phyloP scores from a whole-genome alignment of 2,888 invertebrate genomes.

The Erebia aethiops region DNA sequence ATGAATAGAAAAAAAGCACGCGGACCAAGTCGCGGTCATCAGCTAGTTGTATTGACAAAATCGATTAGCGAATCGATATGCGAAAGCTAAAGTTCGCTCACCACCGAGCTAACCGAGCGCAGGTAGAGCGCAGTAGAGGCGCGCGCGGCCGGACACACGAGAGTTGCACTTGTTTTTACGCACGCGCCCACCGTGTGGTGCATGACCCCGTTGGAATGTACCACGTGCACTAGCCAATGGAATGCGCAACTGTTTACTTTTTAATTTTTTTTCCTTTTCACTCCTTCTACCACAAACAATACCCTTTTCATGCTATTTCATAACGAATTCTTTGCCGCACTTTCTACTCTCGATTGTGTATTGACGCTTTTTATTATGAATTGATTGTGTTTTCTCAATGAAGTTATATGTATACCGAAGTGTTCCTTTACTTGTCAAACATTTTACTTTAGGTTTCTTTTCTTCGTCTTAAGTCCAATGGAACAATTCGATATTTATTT shows the following conservation, averaged over 20 bases:
- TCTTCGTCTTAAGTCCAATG: neutral
- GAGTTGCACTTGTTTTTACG: slow-evolving; percentile 76
- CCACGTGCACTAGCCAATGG: slow-evolving; percentile 80
- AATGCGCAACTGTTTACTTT: slow-evolving; percentile 82
- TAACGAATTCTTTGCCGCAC: slow-evolving; percentile 67
- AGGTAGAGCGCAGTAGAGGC: slow-evolving; percentile 18
- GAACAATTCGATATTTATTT: too few relatives aligned
- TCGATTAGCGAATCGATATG: slow-evolving; percentile 16
- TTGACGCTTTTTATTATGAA: slow-evolving; percentile 36
- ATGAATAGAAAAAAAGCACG: too few relatives aligned
- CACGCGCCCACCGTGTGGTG: slow-evolving; percentile 74
- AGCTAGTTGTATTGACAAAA: neutral
- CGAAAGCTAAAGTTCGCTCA: slow-evolving; percentile 6
- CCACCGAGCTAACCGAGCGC: slow-evolving; percentile 18
- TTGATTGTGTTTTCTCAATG: slow-evolving; percentile 31
- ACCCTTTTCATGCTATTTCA: slow-evolving; percentile 76
- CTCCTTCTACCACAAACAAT: slow-evolving; percentile 73
- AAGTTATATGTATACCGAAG: slow-evolving; percentile 7
- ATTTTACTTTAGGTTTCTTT: neutral
- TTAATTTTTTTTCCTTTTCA: slow-evolving; percentile 73
- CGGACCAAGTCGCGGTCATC: too few relatives aligned
- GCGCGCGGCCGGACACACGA: slow-evolving; percentile 39
- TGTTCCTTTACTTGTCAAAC: neutral
- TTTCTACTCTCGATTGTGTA: slow-evolving; percentile 39
- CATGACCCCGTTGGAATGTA: slow-evolving; percentile 81